Conservation (phyloP, 2,888 invertebrate species). For the Heteromurus nitidus region DNA sequence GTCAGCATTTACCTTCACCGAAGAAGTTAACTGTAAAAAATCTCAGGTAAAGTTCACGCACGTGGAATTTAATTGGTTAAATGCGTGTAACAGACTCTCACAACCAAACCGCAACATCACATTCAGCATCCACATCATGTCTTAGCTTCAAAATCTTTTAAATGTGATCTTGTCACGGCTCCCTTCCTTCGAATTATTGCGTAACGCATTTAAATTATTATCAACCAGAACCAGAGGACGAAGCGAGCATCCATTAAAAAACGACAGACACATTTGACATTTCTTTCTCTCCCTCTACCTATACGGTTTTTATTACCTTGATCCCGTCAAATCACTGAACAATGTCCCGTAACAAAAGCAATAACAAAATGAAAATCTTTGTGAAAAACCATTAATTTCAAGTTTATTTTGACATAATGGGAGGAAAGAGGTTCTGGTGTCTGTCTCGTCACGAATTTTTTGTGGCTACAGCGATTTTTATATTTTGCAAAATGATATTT, state of each 20-base stretch:
- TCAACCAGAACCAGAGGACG: no score
- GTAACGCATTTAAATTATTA: not conserved
- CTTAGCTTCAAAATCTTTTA: not conserved
- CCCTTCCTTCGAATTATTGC: not conserved
- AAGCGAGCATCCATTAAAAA: not conserved
- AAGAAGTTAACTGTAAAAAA: conserved; percentile 37
- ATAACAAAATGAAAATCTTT: no score
- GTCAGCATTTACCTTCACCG: no score
- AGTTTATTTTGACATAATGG: no score
- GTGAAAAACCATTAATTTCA: no score
- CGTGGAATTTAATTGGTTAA: conserved; percentile 21
- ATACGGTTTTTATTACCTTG: not conserved
- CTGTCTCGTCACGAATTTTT: no score
- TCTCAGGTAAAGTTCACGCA: conserved; percentile 39
- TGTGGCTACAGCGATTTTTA: no score
- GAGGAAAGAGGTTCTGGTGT: no score
- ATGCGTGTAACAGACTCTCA: conserved; percentile 24
- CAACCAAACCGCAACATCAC: conserved; percentile 10
- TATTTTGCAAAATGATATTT: no score
- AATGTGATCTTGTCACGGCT: not conserved
- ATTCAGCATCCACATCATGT: not conserved
- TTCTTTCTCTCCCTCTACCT: not conserved
- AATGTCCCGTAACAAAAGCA: conserved; percentile 27
- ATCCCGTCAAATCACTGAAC: not conserved
- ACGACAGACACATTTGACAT: no score